Evolutionary conservation across 2,113 vertebrate genomes (phyloP), one percentile per base, ranked within the genome.

Genomic region (Chauna torquata): DNA sequence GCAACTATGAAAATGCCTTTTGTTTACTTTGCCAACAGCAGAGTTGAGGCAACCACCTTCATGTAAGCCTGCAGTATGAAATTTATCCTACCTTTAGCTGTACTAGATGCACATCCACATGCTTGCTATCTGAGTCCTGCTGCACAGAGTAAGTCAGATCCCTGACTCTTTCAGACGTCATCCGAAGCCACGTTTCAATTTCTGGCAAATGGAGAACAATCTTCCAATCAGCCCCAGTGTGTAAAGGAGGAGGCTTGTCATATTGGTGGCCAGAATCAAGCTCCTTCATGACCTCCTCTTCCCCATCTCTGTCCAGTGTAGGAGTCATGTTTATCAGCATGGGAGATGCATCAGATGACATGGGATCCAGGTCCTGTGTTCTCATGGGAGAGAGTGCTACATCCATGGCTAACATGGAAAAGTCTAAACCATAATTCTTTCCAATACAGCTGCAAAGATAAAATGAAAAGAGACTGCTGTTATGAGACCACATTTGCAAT

Each of bases 151-250:
- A 98, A 24, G 99, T 99, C 72, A 99, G 99, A 88, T 99, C 99
- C 6, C 99, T 98, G 68, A 99, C 99, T 57, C 99, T 96, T 55
- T 99, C 98, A 3, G 98, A 98, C 1, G 99, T 99, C 95, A 98
- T 94, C 61, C 99, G 98, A 85, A 99, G 98, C 99, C 99, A 99
- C 24, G 98, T 99, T 97, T 99, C 99, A 45, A 99, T 99, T 96
- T 99, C 99, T 4, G 99, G 99, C 71, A 99, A 97, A 95, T 99
- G 99, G 34, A 99, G 98, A 69, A 99, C 99, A 59, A 99, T 99
- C 98, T 99, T 99, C 99, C 99, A 99, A 94, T 99, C 99, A 0
- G 99, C 99, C 13, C 98, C 99, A 0, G 99, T 99, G 95, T 99
- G 99, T 1, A 99, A 97, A 4, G 99, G 99, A 13, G 99, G 99